A percentile compares a stretch with the other conserved stretches of the same genome.
Conservation (phyloP, 2,888 invertebrate genomes). For the Hyalella azteca region DNA sequence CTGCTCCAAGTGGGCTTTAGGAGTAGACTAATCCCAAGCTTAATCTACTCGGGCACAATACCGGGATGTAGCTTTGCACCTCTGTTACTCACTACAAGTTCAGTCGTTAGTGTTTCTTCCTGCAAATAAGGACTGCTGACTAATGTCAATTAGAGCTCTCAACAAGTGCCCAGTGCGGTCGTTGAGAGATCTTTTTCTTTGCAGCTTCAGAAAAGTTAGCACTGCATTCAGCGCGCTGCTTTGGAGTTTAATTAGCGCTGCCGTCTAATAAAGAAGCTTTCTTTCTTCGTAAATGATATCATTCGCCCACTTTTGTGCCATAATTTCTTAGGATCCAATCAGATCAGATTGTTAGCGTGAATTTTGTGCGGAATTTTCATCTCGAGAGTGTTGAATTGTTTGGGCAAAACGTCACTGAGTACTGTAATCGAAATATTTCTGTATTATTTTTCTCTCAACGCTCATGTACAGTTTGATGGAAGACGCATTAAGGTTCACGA, state of each 20-base stretch:
- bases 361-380: not conserved
- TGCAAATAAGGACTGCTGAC: not conserved
- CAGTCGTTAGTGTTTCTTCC: not conserved
- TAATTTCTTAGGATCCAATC: constrained; percentile 19
- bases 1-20: not conserved
- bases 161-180: constrained; percentile 34
- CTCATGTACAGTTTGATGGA: not conserved
- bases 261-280: constrained; percentile 25
- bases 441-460: not conserved
- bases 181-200: constrained; percentile 12
- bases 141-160: constrained; percentile 19
- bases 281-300: constrained; percentile 19
- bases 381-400: not conserved
- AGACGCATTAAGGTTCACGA: no score
- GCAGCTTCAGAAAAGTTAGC: not conserved
- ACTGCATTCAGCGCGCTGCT: constrained; percentile 5
- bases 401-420: not conserved
- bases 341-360: constrained; percentile 9
- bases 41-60: constrained; percentile 8
- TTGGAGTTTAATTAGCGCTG: constrained; percentile 28
- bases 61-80: not conserved
- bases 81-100: constrained; percentile 12
- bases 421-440: not conserved
- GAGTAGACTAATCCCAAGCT: constrained; percentile 6
- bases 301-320: not conserved